phyloP scores from a whole-genome alignment of 2,113 vertebrate genomes.

The Planiliza haematocheilus region DNA sequence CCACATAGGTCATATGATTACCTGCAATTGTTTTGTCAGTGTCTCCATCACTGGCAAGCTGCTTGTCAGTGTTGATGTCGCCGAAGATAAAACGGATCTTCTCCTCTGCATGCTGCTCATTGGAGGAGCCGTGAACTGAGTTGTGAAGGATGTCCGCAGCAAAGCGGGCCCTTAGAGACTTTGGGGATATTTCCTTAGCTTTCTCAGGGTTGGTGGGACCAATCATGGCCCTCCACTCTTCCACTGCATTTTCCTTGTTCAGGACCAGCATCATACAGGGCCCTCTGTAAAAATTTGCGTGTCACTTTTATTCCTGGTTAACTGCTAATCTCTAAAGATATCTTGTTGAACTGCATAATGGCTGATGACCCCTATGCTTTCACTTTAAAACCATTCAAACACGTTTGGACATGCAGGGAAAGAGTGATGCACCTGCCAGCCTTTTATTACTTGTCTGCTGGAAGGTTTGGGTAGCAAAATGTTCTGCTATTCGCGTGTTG shows the following conservation, averaged over 20 bases:
- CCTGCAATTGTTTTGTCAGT: conserved; percentile 37
- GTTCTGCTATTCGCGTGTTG: neutral
- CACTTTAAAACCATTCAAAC: neutral
- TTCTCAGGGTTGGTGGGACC: conserved; percentile 86
- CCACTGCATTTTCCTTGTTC: conserved; percentile 86
- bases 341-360: neutral
- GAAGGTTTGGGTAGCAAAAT: conserved; percentile 2
- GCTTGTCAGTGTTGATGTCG: conserved; percentile 64
- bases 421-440: neutral
- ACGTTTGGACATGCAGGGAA: neutral
- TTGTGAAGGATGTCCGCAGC: conserved; percentile 84
- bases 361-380: neutral
- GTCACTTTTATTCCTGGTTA: neutral
- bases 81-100: conserved; percentile 83
- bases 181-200: conserved; percentile 79
- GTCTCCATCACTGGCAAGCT: conserved; percentile 40
- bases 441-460: neutral
- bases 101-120: conserved; percentile 66
- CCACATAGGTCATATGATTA: conserved; percentile 30
- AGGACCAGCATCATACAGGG: conserved; percentile 84
- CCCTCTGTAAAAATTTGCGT: conserved; percentile 76
- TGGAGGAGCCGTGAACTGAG: conserved; percentile 86
- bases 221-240: conserved; percentile 87
- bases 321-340: neutral
- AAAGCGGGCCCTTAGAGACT: conserved; percentile 85